Base-by-base conservation (phyloP, 1,140 invertebrate genomes). In the Gonioctena quinquepunctata region DNA sequence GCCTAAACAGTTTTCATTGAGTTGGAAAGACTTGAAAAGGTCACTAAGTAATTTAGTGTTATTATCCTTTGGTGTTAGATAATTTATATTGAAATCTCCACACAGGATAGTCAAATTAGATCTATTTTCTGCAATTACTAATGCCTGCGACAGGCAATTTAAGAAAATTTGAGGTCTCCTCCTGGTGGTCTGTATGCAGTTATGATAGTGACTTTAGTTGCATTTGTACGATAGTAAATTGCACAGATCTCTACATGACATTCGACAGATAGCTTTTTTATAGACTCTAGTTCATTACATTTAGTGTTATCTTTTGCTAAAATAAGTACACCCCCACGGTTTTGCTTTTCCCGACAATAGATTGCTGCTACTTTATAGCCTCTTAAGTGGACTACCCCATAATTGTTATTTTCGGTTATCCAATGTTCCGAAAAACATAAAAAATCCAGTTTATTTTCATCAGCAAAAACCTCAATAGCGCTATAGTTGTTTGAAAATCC, bases 121-220 rank as follows among this genome's bases (percentile, higher is more conserved):
- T 52, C 50, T 52, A 16, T 16, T 13, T 16, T 52, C 50, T 16
- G 50, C 50, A 13, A 52, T 52, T 52, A 16, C 50, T 52, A 52
- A 52, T 52, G 50, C 50, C 50, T 52, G 50, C 8, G 50, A 52
- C 6, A 52, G 50, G 18, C 50, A 52, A 52, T 52, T 52, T 52
- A 52, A 52, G 4, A 52, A 52, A 52, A 52, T 4, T 52, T 16
- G 50, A 52, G 50, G 50, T 52, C 50, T 16, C 50, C 50, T 13
- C 50, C 18, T 52, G 50, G 50, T 52, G 50, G 50, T 52, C 50
- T 52, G 50, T 52, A 52, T 19, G 50, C 50, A 16, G 50, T 52
- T 52, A 52, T 52, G 50, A 52, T 52, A 52, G 50, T 52, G 50
- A 52, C 50, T 52, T 52, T 52, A 52, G 50, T 52, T 52, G 50